Percentiles rank a stretch among this genome's conserved stretches.
Evolutionary conservation across 2,888 invertebrate species (phyloP).

Genomic region (Balanococcus diminutus): DNA sequence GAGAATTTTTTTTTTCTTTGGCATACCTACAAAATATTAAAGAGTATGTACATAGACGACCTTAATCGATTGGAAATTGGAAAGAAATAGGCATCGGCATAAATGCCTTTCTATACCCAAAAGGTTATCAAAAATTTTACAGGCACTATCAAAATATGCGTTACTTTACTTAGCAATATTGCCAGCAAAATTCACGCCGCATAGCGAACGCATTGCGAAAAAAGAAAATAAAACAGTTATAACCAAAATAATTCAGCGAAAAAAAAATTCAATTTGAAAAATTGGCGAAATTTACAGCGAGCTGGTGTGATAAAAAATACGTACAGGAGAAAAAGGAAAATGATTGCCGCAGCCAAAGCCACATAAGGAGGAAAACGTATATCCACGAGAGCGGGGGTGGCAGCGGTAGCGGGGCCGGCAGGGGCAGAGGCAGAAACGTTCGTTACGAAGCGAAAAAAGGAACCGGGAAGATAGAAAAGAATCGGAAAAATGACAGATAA

Average conservation of each 20-base stretch:
- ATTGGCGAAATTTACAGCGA: background rate
- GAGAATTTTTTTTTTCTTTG: no score
- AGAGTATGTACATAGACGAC: no score
- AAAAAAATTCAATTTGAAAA: background rate
- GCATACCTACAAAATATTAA: no score
- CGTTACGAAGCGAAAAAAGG: slow-evolving; percentile 12
- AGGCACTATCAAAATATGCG: no score
- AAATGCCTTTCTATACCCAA: no score
- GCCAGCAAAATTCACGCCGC: no score
- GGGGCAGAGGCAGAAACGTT: background rate
- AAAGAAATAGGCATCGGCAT: no score
- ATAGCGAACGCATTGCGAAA: no score
- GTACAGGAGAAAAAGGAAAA: slow-evolving; percentile 16
- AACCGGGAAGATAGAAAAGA: slow-evolving; percentile 45
- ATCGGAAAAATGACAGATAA: slow-evolving; percentile 45
- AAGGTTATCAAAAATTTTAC: no score
- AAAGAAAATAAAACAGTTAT: background rate
- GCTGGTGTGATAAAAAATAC: background rate
- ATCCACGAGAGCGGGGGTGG: background rate
- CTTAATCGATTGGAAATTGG: no score
- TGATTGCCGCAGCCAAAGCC: background rate
- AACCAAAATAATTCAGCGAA: background rate
- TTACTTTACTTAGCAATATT: no score
- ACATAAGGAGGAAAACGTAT: background rate
- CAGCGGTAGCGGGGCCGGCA: background rate